Conservation (phyloP, 2,888 invertebrate species). For the Sepioteuthis lessoniana region DNA sequence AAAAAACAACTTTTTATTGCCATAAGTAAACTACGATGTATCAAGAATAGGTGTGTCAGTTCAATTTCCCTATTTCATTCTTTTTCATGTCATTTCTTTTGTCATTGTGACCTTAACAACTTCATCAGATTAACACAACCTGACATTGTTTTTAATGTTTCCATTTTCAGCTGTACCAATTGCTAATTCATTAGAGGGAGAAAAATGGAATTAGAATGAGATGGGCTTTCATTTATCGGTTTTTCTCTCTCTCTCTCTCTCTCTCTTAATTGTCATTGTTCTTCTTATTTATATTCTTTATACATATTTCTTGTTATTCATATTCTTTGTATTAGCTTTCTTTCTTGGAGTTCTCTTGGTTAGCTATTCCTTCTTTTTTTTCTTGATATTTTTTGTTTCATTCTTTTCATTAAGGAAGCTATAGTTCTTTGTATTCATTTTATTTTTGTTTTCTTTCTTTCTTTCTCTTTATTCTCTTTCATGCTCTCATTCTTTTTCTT, state of each 20-base stretch:
- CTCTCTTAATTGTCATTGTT: background rate
- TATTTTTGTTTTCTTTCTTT: no score
- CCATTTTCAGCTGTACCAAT: background rate
- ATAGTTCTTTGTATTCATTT: no score
- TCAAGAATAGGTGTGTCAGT: background rate
- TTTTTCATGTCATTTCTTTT: background rate
- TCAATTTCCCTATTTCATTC: background rate
- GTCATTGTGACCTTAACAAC: background rate
- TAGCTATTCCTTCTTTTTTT: no score
- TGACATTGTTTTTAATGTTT: background rate
- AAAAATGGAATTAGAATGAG: background rate
- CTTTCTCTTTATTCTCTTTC: background rate
- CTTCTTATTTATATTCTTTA: background rate
- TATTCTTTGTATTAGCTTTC: no score
- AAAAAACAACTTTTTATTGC: background rate
- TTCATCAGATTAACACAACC: background rate
- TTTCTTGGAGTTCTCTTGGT: no score
- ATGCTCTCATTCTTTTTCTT: background rate
- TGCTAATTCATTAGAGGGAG: background rate
- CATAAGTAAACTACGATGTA: background rate
- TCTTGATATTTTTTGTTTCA: no score
- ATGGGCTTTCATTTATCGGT: background rate
- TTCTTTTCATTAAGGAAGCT: no score
- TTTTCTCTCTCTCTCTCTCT: background rate
- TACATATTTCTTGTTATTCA: no score